phyloP scores from a whole-genome alignment of 2,113 vertebrate species.

The Candoia aspera region DNA sequence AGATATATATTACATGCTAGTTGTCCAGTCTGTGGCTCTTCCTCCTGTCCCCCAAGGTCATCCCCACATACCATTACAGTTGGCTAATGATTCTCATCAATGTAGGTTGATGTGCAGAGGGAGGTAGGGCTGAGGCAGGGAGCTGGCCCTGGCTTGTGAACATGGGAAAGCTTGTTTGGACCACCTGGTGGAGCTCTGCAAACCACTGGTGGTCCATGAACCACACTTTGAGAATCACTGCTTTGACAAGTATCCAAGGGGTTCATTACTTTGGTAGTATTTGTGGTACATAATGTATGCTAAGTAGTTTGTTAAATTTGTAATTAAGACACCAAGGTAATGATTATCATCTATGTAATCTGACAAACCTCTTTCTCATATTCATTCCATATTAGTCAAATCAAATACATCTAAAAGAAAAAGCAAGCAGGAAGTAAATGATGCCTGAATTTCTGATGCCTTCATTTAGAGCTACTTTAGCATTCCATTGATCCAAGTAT shows the following conservation, averaged over 20 bases:
- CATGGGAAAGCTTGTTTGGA: neutral
- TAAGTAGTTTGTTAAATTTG: conserved; percentile 59
- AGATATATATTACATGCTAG: neutral
- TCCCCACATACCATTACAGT: neutral
- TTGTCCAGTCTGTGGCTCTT: neutral
- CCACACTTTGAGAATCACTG: neutral
- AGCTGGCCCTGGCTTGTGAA: neutral
- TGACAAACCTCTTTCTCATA: conserved; percentile 28
- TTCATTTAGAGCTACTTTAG: conserved; percentile 37
- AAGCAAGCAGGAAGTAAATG: conserved; percentile 45
- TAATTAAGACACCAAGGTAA: conserved; percentile 43
- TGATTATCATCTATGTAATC: conserved; percentile 44
- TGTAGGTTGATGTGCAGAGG: neutral
- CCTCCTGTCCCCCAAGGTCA: neutral
- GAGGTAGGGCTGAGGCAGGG: neutral
- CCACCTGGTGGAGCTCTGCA: neutral
- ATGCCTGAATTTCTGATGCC: conserved; percentile 31
- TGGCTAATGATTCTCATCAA: neutral
- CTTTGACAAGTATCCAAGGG: conserved; percentile 38
- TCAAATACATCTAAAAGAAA: conserved; percentile 35
- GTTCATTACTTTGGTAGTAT: conserved; percentile 46
- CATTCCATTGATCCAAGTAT: conserved; percentile 15
- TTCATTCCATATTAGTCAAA: conserved; percentile 30
- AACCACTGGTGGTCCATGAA: neutral
- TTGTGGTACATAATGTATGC: conserved; percentile 42